These are phyloP conservation scores for Drosophila ezoana DNA, from an alignment of 2,888 invertebrate species.

Conservation along the genomic window DNA sequence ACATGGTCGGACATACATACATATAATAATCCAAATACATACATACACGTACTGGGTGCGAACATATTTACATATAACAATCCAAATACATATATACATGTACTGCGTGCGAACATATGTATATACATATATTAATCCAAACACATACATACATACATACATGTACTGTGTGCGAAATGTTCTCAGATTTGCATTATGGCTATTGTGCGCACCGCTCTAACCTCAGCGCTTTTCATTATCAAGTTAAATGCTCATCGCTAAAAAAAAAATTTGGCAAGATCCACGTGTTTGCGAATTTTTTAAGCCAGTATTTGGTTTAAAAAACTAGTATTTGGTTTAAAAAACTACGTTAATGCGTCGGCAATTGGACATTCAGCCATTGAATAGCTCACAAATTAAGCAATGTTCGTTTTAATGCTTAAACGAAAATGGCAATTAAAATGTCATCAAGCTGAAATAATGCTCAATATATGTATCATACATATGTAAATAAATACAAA, in stretches of 20 bases:
- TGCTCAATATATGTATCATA: slow-evolving; percentile 5
- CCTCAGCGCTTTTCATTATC: background rate
- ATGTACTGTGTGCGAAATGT: slow-evolving; percentile 6
- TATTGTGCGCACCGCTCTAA: slow-evolving; percentile 7
- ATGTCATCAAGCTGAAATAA: slow-evolving; percentile 6
- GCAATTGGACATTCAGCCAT: background rate
- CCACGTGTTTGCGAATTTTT: slow-evolving; percentile 7
- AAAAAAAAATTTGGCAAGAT: slow-evolving; percentile 7
- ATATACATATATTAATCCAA: background rate
- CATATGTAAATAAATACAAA: slow-evolving; percentile 35
- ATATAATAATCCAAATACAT: background rate
- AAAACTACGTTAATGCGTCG: background rate
- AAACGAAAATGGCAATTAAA: background rate
- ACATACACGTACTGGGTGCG: background rate
- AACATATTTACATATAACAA: background rate
- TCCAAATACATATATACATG: background rate
- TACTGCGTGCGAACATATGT: no score
- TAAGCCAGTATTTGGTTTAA: background rate
- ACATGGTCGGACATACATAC: background rate
- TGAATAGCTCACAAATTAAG: background rate
- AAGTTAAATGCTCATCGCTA: background rate
- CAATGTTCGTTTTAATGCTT: background rate
- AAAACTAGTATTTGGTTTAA: background rate
- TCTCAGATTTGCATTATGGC: slow-evolving; percentile 7
- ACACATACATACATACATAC: background rate